phyloP scores from a whole-genome alignment of 1,140 invertebrate species.

The Drosophila asahinai region DNA sequence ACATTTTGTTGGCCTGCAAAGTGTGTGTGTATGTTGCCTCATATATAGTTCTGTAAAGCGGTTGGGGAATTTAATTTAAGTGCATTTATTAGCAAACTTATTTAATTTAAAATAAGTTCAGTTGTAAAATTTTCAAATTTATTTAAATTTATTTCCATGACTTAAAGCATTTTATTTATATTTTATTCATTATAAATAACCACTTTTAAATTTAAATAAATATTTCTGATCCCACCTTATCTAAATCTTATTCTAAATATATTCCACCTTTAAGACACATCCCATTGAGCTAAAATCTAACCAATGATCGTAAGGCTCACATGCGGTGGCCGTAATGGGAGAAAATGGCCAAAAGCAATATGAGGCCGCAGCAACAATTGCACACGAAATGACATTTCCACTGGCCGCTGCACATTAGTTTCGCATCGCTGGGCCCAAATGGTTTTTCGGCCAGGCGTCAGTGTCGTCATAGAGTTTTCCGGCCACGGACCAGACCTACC shows the following conservation, averaged over 20 bases:
- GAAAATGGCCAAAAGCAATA: constrained; percentile 18
- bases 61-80: too few species aligned
- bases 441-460: constrained; percentile 57
- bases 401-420: constrained; percentile 64
- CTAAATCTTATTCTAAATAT: neutral
- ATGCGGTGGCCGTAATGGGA: constrained; percentile 17
- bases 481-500: constrained; percentile 16
- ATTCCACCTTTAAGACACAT: neutral
- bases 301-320: neutral
- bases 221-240: neutral
- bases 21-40: too few species aligned
- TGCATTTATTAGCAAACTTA: too few species aligned
- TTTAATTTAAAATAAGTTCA: neutral
- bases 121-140: neutral
- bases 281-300: neutral
- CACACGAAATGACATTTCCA: constrained; percentile 48
- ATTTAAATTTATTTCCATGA: neutral
- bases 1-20: constrained; percentile 5
- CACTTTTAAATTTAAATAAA: neutral
- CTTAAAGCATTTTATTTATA: neutral
- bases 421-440: constrained; percentile 66
- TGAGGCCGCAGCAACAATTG: constrained; percentile 18
- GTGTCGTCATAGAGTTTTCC: constrained; percentile 40
- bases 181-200: too few species aligned
- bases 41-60: too few species aligned